Percentiles rank a stretch among this genome's conserved stretches.
phyloP scores from a whole-genome alignment of 2,113 vertebrate genomes.

The Hippocampus mohnikei region DNA sequence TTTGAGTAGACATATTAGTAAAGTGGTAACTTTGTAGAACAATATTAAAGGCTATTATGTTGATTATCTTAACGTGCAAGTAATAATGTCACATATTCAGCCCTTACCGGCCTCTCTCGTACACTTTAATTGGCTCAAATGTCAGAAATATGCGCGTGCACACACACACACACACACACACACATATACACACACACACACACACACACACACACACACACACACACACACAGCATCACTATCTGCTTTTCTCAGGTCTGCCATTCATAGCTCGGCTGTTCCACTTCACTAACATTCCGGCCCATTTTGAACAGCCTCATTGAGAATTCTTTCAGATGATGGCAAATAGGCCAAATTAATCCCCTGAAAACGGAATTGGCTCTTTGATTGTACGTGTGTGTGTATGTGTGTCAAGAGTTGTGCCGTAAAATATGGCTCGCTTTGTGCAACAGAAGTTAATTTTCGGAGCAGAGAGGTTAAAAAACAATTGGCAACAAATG shows the following conservation, averaged over 20 bases:
- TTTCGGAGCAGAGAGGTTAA: constrained; percentile 17
- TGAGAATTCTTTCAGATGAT: constrained; percentile 53
- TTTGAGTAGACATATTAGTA: too few relatives aligned
- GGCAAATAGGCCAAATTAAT: constrained; percentile 49
- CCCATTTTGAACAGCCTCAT: constrained; percentile 40
- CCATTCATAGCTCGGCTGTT: constrained; percentile 39
- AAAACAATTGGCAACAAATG: constrained; percentile 19
- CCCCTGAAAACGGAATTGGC: constrained; percentile 36
- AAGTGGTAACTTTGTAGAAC: background rate
- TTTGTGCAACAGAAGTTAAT: background rate
- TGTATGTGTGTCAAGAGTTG: constrained; percentile 5
- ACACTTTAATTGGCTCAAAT: constrained; percentile 52
- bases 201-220: background rate
- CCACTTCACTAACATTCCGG: constrained; percentile 51
- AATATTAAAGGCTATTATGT: constrained; percentile 5
- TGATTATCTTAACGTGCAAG: constrained; percentile 16
- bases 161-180: background rate
- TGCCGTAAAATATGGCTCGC: background rate
- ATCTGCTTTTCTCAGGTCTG: constrained; percentile 39
- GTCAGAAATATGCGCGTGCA: background rate
- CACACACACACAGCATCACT: constrained; percentile 36
- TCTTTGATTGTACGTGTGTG: constrained; percentile 17
- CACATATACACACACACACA: background rate
- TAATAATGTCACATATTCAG: constrained; percentile 23
- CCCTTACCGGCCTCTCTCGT: constrained; percentile 16